Conservation (phyloP, 1,140 invertebrate species). For the Polyergus mexicanus region DNA sequence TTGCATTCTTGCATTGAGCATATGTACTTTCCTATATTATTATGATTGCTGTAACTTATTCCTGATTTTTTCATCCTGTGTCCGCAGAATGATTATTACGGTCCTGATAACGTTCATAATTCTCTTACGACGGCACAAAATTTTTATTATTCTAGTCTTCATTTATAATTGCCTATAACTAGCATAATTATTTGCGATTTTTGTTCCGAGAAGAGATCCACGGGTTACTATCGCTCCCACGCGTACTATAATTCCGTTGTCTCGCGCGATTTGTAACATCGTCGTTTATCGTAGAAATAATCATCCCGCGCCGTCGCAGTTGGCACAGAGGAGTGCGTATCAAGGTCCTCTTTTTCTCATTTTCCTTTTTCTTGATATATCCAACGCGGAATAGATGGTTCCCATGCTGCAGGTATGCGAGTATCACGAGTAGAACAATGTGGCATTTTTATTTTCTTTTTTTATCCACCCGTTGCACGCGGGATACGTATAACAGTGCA, state of each 20-base stretch:
- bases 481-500: constrained; percentile 78
- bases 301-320: background rate
- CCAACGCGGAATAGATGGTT: constrained; percentile 52
- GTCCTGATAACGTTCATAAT: background rate
- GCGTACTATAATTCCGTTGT: background rate
- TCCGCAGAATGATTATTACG: background rate
- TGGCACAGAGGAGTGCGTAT: background rate
- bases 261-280: constrained; percentile 20
- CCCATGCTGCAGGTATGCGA: constrained; percentile 70
- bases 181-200: constrained; percentile 21
- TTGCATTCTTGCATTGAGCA: constrained; percentile 11
- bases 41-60: constrained; percentile 37
- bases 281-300: constrained; percentile 28
- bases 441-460: constrained; percentile 43
- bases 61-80: constrained; percentile 5
- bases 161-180: background rate
- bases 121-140: constrained; percentile 2
- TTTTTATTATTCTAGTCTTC: background rate
- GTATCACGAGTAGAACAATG: constrained; percentile 80
- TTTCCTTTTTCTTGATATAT: constrained; percentile 30
- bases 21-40: constrained; percentile 40
- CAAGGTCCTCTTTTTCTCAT: background rate
- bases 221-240: background rate
- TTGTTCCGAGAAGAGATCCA: background rate
- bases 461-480: constrained; percentile 66